Evolutionary conservation across 64 coral and sea anemone species (phyloP).

Genomic region (Porites australiensis): DNA sequence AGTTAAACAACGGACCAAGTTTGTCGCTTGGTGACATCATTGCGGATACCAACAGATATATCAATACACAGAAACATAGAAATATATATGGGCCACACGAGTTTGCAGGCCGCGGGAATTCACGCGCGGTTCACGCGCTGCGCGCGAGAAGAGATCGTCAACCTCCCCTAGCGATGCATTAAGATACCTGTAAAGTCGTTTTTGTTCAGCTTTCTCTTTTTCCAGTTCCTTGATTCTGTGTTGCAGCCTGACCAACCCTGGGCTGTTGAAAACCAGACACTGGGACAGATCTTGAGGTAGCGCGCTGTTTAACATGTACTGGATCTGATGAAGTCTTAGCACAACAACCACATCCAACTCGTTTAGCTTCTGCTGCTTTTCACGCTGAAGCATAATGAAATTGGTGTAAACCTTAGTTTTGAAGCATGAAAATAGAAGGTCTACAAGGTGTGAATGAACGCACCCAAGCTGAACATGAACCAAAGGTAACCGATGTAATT

Average conservation of each 20-base stretch:
- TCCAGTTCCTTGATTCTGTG: constrained; percentile 94
- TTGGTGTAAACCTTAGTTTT: not conserved
- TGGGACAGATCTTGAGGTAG: constrained; percentile 88
- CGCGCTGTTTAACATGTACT: constrained; percentile 83
- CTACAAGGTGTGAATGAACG: too few relatives aligned
- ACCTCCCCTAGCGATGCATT: too few relatives aligned
- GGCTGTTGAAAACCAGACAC: constrained; percentile 87
- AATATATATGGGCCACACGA: too few relatives aligned
- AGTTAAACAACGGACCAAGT: too few relatives aligned
- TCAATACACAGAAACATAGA: too few relatives aligned
- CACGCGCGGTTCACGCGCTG: too few relatives aligned
- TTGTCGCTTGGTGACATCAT: too few relatives aligned
- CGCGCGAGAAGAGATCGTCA: too few relatives aligned
- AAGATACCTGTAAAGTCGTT: constrained; percentile 84
- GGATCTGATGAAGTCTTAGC: constrained; percentile 86
- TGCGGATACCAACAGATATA: too few relatives aligned
- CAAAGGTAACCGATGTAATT: too few relatives aligned
- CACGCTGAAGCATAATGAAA: constrained; percentile 63
- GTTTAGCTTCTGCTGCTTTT: constrained; percentile 99
- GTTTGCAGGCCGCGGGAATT: too few relatives aligned
- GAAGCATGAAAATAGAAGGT: not conserved
- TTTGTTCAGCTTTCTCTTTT: constrained; percentile 96
- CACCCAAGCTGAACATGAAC: too few relatives aligned
- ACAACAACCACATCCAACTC: constrained; percentile 97
- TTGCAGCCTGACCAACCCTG: constrained; percentile 79